Conservation (phyloP, 2,888 invertebrate genomes). For the Pterobdella sp. region DNA sequence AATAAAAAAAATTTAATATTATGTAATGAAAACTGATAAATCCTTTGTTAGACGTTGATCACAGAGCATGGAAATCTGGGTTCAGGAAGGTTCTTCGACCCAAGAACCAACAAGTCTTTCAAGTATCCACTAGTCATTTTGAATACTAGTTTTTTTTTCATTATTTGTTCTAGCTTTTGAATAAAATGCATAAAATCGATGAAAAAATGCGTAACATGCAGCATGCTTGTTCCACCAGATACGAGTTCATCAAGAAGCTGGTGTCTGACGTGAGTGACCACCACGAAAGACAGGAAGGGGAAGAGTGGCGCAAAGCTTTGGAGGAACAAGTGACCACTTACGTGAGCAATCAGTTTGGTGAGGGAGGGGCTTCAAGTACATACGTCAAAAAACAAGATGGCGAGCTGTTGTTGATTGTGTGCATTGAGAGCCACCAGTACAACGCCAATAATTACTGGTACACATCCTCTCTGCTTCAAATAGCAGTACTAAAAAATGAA, state of each 20-base stretch:
- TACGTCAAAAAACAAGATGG: constrained; percentile 55
- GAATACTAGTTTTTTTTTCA: too few species aligned
- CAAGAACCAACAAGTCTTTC: constrained; percentile 85
- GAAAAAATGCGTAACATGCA: too few species aligned
- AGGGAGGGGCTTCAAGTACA: constrained; percentile 70
- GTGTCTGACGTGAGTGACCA: constrained; percentile 45
- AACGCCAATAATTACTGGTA: constrained; percentile 75
- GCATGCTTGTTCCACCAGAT: constrained; percentile 57
- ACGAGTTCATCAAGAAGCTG: constrained; percentile 85
- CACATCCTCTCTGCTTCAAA: too few species aligned
- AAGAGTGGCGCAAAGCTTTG: constrained; percentile 81
- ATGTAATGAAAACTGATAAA: too few species aligned
- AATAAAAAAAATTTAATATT: too few species aligned
- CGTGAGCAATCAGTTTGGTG: constrained; percentile 77
- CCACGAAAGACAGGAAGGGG: constrained; percentile 63
- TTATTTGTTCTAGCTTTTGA: too few species aligned
- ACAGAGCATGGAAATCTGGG: constrained; percentile 96
- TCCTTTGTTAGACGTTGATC: constrained; percentile 63
- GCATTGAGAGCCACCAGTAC: constrained; percentile 98
- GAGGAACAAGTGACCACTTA: constrained; percentile 83
- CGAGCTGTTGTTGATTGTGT: constrained; percentile 73
- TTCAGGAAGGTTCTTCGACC: constrained; percentile 85
- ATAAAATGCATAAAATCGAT: too few species aligned
- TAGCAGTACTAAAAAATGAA: too few species aligned
- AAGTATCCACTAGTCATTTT: too few species aligned